Base-by-base conservation (phyloP, 2,888 invertebrate genomes). In the Odontocolon sp. region DNA sequence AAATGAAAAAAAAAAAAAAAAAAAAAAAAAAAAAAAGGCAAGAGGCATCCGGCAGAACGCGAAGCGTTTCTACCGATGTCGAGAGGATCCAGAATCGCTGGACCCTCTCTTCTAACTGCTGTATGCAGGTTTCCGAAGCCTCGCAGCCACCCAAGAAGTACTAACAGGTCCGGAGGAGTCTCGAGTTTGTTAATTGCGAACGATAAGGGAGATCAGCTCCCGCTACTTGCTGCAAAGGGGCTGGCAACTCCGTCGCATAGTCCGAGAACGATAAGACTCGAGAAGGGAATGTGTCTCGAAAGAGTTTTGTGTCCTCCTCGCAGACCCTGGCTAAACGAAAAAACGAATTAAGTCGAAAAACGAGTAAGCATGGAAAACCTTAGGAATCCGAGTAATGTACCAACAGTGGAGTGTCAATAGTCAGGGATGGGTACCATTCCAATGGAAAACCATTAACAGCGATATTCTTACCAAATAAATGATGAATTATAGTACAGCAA, bases 181-280 rank as follows among this genome's bases (percentile, higher is more conserved):
- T 81, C 83, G 86, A 84, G 83, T 85, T 85, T 85, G 87, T 87
- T 88, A 87, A 87, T 87, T 87, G 86, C 85, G 80, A 79, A 82
- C 83, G 86, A 87, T 86, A 85, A 81, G 78, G 59, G 38, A 64
- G 77, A 77, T 77, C 77, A 59, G 72, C 67, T 63, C 68, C 57
- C 31, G 63, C 69, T 68, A 54, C 66, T 59, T 57, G 66, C 61
- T 61, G n/a, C 26, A 36, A 36, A 50, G 50, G 63, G 33, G 33
- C 40, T 23, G n/a, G n/a, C n/a, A n/a, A 64, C 66, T 52, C n/a
- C 69, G 45, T 36, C 56, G 45, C 64, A 75, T 61, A 56, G 74
- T 66, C 50, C 45, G 57, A 61, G 52, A 38, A n/a, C 77, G 77
- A 50, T 64, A 67, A 69, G 72, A 8, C 78, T 75, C 74, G 59